phyloP scores from a whole-genome alignment of 2,113 vertebrate genomes.

The Nycticorax nycticorax region DNA sequence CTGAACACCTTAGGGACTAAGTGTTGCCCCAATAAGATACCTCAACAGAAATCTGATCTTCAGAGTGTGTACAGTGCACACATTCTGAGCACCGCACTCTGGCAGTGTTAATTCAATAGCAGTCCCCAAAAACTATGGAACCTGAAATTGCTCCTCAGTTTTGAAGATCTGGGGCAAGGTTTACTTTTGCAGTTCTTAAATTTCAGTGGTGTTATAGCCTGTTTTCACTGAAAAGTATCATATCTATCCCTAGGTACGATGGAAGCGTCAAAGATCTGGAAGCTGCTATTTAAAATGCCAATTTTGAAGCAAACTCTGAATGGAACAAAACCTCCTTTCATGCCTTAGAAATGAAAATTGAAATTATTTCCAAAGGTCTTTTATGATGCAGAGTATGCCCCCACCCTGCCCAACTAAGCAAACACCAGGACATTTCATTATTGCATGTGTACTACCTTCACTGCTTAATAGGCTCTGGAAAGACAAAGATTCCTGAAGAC shows the following conservation, averaged over 20 bases:
- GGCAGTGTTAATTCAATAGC: not conserved
- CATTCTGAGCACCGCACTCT: not conserved
- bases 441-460: not conserved
- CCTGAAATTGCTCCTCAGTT: not conserved
- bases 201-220: not conserved
- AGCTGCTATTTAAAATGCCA: not conserved
- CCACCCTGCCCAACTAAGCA: not conserved
- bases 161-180: not conserved
- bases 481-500: not conserved
- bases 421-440: not conserved
- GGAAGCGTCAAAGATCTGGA: not conserved
- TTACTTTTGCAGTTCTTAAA: not conserved
- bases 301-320: not conserved
- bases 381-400: not conserved
- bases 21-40: not conserved
- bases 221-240: not conserved
- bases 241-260: accelerated
- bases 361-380: not conserved
- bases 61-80: too few relatives aligned
- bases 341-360: not conserved
- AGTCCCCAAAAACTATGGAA: not conserved
- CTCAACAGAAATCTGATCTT: not conserved
- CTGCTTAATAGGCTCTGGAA: not conserved
- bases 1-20: not conserved
- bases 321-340: not conserved